These are phyloP conservation scores for Lophochroa leadbeateri DNA, from an alignment of 2,113 vertebrate genomes.

Conservation along the genomic window DNA sequence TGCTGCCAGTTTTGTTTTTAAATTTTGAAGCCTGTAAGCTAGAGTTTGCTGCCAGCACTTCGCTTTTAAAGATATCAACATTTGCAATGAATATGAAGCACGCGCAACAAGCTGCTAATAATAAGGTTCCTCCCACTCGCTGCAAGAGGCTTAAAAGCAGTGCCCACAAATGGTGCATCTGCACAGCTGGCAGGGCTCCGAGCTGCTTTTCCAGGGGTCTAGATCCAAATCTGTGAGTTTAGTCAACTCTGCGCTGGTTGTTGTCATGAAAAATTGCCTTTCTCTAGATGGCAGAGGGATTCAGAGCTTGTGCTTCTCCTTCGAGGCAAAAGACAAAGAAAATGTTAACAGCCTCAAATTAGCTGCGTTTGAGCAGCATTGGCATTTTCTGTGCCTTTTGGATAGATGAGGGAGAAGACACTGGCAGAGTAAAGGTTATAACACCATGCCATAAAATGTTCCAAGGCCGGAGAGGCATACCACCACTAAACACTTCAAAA, in stretches of 20 bases:
- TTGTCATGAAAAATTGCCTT: neutral
- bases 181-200: neutral
- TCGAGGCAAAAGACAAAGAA: neutral
- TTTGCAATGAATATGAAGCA: neutral
- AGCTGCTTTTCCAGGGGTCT: neutral
- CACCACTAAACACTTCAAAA: rapidly evolving
- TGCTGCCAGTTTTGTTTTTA: neutral
- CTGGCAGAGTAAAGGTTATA: neutral
- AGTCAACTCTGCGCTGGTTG: neutral
- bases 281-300: neutral
- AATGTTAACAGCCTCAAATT: neutral
- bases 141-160: neutral
- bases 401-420: neutral
- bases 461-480: neutral
- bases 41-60: neutral
- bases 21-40: neutral
- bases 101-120: rapidly evolving
- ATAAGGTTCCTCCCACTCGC: neutral
- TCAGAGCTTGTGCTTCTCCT: neutral
- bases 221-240: rapidly evolving
- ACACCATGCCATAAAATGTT: neutral
- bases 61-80: neutral
- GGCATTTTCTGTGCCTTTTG: neutral
- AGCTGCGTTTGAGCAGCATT: rapidly evolving
- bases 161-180: rapidly evolving